Evolutionary conservation across 2,888 invertebrate genomes (phyloP).

Genomic region (Melanophora roralis): DNA sequence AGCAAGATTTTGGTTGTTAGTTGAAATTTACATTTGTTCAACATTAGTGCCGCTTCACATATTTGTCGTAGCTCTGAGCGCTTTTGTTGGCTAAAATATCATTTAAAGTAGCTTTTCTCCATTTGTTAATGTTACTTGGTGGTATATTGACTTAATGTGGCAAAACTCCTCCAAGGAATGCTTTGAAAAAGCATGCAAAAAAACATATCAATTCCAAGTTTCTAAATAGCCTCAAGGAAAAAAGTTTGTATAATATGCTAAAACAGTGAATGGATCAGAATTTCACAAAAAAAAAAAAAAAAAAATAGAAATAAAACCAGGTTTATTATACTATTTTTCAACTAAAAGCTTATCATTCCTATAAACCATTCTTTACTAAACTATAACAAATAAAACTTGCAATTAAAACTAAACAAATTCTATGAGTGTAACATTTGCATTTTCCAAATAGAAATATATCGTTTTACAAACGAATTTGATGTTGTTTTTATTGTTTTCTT

Average conservation of each 20-base stretch:
- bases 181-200: not conserved
- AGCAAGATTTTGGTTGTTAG: not conserved
- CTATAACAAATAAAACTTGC: no score
- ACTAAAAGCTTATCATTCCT: no score
- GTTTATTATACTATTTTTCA: no score
- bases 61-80: constrained; percentile 25
- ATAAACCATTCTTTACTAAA: no score
- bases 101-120: constrained; percentile 19
- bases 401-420: not conserved
- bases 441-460: constrained; percentile 8
- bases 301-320: no score
- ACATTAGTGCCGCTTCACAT: constrained; percentile 56
- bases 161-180: constrained; percentile 23
- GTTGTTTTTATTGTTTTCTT: constrained; percentile 11
- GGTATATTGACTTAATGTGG: not conserved
- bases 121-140: not conserved
- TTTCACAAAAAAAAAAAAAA: no score
- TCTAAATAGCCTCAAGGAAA: no score
- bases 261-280: no score
- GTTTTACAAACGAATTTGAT: constrained; percentile 36
- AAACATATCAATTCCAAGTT: not conserved
- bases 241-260: not conserved
- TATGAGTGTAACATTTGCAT: constrained; percentile 20
- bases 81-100: constrained; percentile 32
- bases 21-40: constrained; percentile 48